These are phyloP conservation scores for Dasyornis broadbenti DNA, from an alignment of 2,113 vertebrate species.

Conservation along the genomic window DNA sequence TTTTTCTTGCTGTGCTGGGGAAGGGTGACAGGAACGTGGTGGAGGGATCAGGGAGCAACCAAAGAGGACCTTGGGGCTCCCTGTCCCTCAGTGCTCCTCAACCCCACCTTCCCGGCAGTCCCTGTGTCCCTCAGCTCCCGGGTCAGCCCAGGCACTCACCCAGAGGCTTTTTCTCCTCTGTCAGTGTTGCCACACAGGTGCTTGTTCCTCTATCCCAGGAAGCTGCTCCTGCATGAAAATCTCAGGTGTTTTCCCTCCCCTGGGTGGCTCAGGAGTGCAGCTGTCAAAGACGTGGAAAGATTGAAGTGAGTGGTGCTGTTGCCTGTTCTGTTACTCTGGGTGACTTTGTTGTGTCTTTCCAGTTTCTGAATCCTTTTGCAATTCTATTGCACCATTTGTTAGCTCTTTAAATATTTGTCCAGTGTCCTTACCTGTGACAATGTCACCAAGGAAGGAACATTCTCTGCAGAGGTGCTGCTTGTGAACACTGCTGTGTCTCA, in stretches of 20 bases:
- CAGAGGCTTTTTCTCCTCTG: rapidly evolving
- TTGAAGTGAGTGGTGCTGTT: background rate
- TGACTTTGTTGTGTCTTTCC: background rate
- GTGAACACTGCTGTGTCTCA: background rate
- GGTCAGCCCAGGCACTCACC: background rate
- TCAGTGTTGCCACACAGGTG: background rate
- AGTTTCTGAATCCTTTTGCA: background rate
- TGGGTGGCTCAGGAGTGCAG: background rate
- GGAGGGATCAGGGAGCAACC: background rate
- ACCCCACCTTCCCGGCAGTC: rapidly evolving
- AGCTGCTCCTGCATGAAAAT: background rate
- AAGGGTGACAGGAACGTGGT: rapidly evolving
- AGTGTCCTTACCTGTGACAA: background rate
- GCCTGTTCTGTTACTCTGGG: background rate
- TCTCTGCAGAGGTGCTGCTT: background rate
- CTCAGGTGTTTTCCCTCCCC: background rate
- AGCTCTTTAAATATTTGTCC: background rate
- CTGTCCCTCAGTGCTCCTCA: background rate
- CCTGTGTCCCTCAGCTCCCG: too few relatives aligned
- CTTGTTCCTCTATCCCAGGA: background rate
- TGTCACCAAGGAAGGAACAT: background rate
- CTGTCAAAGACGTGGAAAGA: background rate
- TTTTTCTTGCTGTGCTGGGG: rapidly evolving
- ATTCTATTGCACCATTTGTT: background rate
- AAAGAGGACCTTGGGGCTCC: background rate